These are phyloP conservation scores for Chrosomus eos DNA, from an alignment of 2,797 vertebrate genomes.

Conservation along the genomic window DNA sequence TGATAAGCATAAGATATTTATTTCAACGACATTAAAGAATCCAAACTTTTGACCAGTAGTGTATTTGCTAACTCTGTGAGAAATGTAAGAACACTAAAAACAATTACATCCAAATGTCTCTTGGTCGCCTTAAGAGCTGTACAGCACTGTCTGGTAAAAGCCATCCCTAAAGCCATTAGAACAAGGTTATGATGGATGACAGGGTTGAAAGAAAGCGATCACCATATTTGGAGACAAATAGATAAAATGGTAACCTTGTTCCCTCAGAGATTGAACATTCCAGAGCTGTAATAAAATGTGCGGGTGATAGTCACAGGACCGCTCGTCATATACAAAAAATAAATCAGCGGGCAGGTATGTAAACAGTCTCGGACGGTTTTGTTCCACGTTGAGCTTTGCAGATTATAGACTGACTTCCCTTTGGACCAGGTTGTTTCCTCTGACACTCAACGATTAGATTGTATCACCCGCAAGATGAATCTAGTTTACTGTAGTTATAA, in stretches of 20 bases:
- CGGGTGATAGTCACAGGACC: constrained; percentile 61
- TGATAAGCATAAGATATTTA: background rate
- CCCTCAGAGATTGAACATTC: constrained; percentile 62
- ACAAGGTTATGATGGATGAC: constrained; percentile 58
- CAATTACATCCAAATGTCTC: background rate
- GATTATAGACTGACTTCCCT: constrained; percentile 59
- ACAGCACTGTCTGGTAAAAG: constrained; percentile 36
- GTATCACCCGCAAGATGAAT: constrained; percentile 55
- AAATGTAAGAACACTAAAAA: background rate
- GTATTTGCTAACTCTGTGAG: background rate
- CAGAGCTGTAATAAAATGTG: constrained; percentile 63
- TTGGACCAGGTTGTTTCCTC: constrained; percentile 52
- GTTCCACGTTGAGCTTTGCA: constrained; percentile 58
- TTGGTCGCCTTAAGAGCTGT: constrained; percentile 12
- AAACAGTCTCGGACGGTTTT: constrained; percentile 59
- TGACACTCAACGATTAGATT: constrained; percentile 50
- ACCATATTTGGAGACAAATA: constrained; percentile 60
- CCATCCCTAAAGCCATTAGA: constrained; percentile 47
- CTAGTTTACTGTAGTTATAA: constrained; percentile 56
- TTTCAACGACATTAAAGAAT: background rate
- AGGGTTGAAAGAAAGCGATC: constrained; percentile 46
- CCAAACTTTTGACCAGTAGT: background rate
- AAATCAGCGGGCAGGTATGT: constrained; percentile 63
- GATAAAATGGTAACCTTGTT: constrained; percentile 60
- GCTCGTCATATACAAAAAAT: constrained; percentile 63